These are phyloP conservation scores for Sakesphorus luctuosus DNA, from an alignment of 2,113 vertebrate genomes.

Conservation along the genomic window DNA sequence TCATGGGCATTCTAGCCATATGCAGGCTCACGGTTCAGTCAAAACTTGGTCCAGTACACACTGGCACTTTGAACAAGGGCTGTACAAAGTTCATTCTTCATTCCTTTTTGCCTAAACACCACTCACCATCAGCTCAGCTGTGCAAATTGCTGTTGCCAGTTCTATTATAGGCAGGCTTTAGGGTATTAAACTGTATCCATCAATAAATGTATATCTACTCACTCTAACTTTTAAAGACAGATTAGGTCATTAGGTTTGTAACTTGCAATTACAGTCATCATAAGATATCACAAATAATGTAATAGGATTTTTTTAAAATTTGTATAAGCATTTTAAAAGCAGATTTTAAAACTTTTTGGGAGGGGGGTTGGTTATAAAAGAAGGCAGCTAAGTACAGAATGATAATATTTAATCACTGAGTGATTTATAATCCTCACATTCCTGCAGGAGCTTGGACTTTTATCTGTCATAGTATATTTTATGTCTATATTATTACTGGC, in stretches of 20 bases:
- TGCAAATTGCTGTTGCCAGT: constrained; percentile 6
- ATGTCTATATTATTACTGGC: background rate
- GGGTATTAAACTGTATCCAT: background rate
- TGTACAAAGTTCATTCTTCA: background rate
- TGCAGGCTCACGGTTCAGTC: background rate
- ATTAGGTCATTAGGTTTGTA: constrained; percentile 1
- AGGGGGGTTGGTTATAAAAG: background rate
- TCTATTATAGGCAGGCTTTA: background rate
- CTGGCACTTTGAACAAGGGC: background rate
- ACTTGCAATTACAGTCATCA: background rate
- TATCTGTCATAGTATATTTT: background rate
- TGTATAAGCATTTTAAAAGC: background rate
- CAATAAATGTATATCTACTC: background rate
- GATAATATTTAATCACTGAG: background rate
- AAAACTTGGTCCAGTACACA: background rate
- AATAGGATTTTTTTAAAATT: background rate
- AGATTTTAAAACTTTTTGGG: background rate
- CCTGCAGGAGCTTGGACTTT: background rate
- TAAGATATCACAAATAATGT: background rate
- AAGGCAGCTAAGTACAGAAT: background rate
- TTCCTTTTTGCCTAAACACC: background rate
- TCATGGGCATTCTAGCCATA: background rate
- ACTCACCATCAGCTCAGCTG: background rate
- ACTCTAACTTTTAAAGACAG: constrained; percentile 19
- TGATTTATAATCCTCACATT: background rate